phyloP scores from a whole-genome alignment of 2,888 invertebrate genomes.

The Eristalis arbustorum region DNA sequence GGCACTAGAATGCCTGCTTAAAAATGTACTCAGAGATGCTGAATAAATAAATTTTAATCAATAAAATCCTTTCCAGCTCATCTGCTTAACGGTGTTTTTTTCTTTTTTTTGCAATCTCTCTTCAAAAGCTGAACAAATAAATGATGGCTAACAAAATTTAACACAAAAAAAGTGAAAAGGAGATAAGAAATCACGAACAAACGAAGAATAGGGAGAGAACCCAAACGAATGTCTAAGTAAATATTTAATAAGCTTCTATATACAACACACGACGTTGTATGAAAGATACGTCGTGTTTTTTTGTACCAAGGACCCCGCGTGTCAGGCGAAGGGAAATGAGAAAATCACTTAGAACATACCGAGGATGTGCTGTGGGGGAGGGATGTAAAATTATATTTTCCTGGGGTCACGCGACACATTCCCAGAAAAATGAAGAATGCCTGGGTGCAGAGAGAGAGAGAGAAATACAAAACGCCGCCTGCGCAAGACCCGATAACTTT shows the following conservation, averaged over 20 bases:
- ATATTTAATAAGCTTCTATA: conserved; percentile 27
- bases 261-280: background rate
- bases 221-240: background rate
- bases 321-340: background rate
- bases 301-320: background rate
- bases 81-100: no score
- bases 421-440: conserved; percentile 6
- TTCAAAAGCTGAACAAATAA: background rate
- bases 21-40: conserved; percentile 28
- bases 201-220: background rate
- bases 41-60: conserved; percentile 57
- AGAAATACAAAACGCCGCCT: no score
- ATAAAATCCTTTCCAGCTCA: conserved; percentile 8
- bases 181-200: conserved; percentile 15
- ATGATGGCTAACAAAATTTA: background rate
- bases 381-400: conserved; percentile 6
- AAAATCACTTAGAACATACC: background rate
- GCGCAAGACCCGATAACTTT: conserved; percentile 10
- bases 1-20: background rate
- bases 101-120: no score
- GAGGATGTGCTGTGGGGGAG: background rate
- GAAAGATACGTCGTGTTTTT: background rate
- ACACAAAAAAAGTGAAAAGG: no score
- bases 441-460: background rate
- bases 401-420: conserved; percentile 37